phyloP scores from a whole-genome alignment of 2,113 vertebrate genomes.

The Gavialis gangeticus region DNA sequence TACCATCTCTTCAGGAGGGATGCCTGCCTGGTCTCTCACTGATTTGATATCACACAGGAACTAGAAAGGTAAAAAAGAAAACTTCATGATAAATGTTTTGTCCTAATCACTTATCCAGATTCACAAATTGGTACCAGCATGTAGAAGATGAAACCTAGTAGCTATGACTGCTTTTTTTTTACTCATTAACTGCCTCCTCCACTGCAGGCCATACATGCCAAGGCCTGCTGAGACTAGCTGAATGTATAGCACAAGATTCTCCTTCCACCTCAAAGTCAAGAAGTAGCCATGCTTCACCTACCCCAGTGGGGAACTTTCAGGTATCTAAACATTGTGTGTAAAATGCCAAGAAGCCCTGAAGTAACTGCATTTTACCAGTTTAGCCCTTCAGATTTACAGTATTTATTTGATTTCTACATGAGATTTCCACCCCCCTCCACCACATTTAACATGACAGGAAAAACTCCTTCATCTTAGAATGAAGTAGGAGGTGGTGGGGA shows the following conservation, averaged over 20 bases:
- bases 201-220: background rate
- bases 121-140: background rate
- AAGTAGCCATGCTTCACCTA: background rate
- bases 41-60: constrained; percentile 87
- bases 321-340: rapidly evolving
- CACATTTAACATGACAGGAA: no score
- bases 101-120: rapidly evolving
- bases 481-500: no score
- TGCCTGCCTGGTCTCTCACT: constrained; percentile 83
- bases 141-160: background rate
- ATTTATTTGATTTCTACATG: no score
- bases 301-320: rapidly evolving
- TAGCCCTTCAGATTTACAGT: no score
- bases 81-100: background rate
- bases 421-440: no score
- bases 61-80: constrained; percentile 74
- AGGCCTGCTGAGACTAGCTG: background rate
- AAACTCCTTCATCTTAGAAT: no score
- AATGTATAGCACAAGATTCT: background rate
- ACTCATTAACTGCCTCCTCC: rapidly evolving
- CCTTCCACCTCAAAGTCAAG: background rate
- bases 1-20: constrained; percentile 94
- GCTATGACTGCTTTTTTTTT: background rate
- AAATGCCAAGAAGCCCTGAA: background rate
- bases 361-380: background rate